Conservation (phyloP, 2,888 invertebrate species). For the Agonopterix alstromeriana region DNA sequence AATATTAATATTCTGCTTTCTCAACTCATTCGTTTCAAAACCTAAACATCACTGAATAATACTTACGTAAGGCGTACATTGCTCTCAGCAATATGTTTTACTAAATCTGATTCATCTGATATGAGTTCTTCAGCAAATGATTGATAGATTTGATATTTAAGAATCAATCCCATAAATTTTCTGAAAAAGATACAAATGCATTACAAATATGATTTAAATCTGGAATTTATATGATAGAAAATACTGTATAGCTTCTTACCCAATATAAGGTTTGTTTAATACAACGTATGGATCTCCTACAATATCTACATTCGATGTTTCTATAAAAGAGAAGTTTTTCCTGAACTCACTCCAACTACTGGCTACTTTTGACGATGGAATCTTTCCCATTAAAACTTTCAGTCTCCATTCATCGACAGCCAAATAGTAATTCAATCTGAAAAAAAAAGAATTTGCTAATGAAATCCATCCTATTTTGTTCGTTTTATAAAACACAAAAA, state of each 20-base stretch:
- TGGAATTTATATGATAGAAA: conserved; percentile 1
- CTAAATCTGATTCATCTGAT: conserved; percentile 59
- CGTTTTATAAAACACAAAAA: no score
- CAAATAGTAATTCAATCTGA: conserved; percentile 72
- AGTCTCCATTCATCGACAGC: conserved; percentile 76
- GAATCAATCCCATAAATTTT: conserved; percentile 73
- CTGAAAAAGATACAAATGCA: conserved; percentile 40
- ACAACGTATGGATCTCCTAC: conserved; percentile 68
- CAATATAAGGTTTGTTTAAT: conserved; percentile 74
- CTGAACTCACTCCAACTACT: conserved; percentile 72
- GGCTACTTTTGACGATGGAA: conserved; percentile 42
- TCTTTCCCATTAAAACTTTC: conserved; percentile 53
- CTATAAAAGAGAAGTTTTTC: conserved; percentile 59
- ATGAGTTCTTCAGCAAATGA: conserved; percentile 65
- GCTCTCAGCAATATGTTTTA: conserved; percentile 52
- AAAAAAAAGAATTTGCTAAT: conserved; percentile 15
- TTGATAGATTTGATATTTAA: conserved; percentile 76
- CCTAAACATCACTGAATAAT: neutral
- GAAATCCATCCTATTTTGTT: neutral
- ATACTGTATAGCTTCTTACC: conserved; percentile 35
- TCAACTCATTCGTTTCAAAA: no score
- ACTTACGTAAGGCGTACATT: conserved; percentile 61
- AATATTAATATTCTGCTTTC: neutral
- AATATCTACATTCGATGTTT: conserved; percentile 64
- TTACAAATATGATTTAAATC: neutral